Evolutionary conservation across 2,888 invertebrate genomes (phyloP), one percentile per base, ranked within the genome.

Genomic region (Phyllotreta cruciferae): DNA sequence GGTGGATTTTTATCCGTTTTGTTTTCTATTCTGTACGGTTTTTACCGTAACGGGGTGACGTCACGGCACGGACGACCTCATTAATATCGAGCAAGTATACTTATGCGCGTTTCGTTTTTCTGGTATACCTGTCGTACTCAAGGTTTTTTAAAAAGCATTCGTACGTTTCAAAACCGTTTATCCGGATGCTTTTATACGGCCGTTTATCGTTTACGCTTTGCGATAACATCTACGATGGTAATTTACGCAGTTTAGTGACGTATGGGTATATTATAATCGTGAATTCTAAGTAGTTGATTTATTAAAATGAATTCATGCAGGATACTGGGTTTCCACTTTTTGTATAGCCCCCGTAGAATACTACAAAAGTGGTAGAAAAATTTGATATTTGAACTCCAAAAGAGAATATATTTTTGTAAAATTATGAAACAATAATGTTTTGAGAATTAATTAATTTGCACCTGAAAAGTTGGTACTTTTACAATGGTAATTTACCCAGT

Each of bases 71-170:
- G 41, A 35, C 54, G 39, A 54, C 54, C 54, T 54, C 42, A 55
- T 56, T 45, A 36, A 44, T 45, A 56, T 56, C 45, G 9, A 37
- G 38, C 14, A 52, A 37, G 8, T 37, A 52, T 4, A 47, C 47
- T 24, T 47, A 56, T 11, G 49, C 34, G 8, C 6, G 45, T 56
- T 24, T 24, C 24, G 45, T 44, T 56, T 37, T 45, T 52, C 52
- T 37, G 52, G 56, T 55, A 34, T 50, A 56, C 37, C 45, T 14
- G 37, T 49, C 56, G 34, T 38, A 24, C 35, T 57, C 56, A 57
- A 57, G 56, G 56, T 49, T 49, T 57, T 45, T 45, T 56, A 14
- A 56, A 13, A 37, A 14, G 45, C 9, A 56, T 50, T 50, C 35
- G 11, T 50, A 50, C 11, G 10, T 41, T 6, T 6, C 41, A 10